A percentile compares a stretch with the other conserved stretches of the same genome.
Evolutionary conservation across 1,140 invertebrate genomes (phyloP).

Genomic region (Saccostrea cuccullata): DNA sequence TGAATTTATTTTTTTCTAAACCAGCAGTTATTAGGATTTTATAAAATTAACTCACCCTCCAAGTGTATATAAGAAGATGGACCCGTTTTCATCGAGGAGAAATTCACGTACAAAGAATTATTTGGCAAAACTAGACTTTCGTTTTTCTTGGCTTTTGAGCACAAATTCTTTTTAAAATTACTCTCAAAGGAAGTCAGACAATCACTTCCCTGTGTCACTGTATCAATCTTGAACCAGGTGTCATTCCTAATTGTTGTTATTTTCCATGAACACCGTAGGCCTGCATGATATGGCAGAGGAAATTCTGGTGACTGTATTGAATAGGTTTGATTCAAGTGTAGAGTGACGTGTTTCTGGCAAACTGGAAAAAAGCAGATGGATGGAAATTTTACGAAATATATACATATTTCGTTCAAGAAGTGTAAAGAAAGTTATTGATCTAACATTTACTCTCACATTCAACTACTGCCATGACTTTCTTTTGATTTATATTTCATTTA

Average conservation of each 20-base stretch:
- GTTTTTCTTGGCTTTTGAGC: background rate
- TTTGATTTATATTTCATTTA: no score
- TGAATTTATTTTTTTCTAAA: no score
- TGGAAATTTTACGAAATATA: background rate
- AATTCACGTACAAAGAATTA: background rate
- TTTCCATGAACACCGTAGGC: background rate
- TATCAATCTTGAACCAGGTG: background rate
- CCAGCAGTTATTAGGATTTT: no score
- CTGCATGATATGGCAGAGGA: conserved; percentile 1
- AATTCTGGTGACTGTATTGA: background rate
- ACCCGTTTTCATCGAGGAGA: background rate
- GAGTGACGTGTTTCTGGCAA: background rate
- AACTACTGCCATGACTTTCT: background rate
- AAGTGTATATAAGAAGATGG: background rate
- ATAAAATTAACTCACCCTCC: background rate
- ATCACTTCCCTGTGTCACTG: background rate
- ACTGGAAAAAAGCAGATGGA: background rate
- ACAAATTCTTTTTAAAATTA: background rate
- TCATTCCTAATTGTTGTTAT: background rate
- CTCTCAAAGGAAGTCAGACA: background rate
- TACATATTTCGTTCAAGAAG: background rate
- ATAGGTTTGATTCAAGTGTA: background rate
- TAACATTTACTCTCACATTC: background rate
- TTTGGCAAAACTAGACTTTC: background rate
- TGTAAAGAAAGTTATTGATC: background rate